Evolutionary conservation across 2,888 invertebrate species (phyloP), one percentile per base, ranked within the genome.

Genomic region (Campoplex capitator): DNA sequence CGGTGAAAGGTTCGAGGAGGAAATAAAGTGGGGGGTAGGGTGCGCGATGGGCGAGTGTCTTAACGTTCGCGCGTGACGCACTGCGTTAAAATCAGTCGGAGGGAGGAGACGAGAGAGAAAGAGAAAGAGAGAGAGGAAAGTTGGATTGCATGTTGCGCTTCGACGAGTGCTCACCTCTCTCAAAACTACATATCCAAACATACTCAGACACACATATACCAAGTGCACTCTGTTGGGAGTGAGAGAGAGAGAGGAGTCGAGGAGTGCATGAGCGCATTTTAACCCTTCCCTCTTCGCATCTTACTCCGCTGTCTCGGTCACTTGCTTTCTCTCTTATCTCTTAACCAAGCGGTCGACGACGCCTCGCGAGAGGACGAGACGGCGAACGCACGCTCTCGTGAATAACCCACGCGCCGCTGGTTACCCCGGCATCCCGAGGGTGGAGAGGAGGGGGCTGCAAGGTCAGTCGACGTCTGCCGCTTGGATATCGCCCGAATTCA

Each of bases 401-500:
- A 84, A 86, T 86, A 88, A 88, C 86, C 86, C 84, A 88, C 85
- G 85, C 85, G 83, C 70, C 81, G 85, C 77, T 86, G 80, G 75
- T 75, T 71, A 84, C 78, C 70, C 74, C 78, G 83, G 73, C 45
- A 62, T 58, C 38, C 23, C 23, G 23, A 58, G 67, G 81, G 76
- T 38, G 73, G 32, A 58, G 45, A 70, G 71, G 11, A 87, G 88
- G 88, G 87, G 89, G 81, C 81, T 85, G 90, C 92, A 92, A 92
- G 92, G 92, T 91, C 91, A 92, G 90, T 88, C 90, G 88, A 90
- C 91, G 91, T 92, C 91, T 91, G 90, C 88, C 88, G 84, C 88
- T 88, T 83, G 42, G 83, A 71, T 83, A 76, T 71, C 78, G 76
- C 54, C 56, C 78, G 83, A 67, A 84, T 83, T 86, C 83, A 86